Evolutionary conservation across 2,113 vertebrate genomes (phyloP).

Genomic region (Thermophis baileyi): DNA sequence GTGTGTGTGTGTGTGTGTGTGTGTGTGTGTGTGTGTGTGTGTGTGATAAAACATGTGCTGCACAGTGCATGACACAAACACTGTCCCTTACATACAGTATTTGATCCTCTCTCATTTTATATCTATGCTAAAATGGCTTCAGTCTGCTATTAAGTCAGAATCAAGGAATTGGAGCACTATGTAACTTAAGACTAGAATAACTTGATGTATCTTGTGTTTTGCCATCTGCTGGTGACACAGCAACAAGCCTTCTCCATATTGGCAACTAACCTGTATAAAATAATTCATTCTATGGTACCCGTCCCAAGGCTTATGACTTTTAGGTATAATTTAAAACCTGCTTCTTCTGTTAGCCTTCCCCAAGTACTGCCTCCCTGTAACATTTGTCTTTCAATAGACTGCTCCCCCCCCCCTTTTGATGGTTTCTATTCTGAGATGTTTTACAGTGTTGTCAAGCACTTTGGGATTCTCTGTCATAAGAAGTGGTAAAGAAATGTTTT

Average conservation of each 20-base stretch:
- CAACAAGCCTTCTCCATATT: neutral
- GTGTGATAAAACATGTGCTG: neutral
- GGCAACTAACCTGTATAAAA: neutral
- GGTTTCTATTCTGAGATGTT: neutral
- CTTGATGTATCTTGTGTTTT: neutral
- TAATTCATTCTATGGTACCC: neutral
- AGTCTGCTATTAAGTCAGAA: neutral
- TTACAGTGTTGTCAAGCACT: neutral
- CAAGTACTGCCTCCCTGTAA: neutral
- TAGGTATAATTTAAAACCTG: neutral
- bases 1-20: too few relatives aligned
- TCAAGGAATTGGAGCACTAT: neutral
- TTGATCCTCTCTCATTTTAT: neutral
- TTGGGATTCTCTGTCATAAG: neutral
- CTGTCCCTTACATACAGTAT: neutral
- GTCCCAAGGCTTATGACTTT: neutral
- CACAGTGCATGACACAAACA: neutral
- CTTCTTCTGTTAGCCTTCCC: neutral
- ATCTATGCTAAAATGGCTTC: neutral
- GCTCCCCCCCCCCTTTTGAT: neutral
- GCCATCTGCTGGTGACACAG: neutral
- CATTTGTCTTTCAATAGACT: neutral
- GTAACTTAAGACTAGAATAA: neutral
- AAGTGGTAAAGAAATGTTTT: neutral
- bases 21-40: neutral